Base-by-base conservation (phyloP, 1,140 invertebrate species). In the Drosophila auraria region DNA sequence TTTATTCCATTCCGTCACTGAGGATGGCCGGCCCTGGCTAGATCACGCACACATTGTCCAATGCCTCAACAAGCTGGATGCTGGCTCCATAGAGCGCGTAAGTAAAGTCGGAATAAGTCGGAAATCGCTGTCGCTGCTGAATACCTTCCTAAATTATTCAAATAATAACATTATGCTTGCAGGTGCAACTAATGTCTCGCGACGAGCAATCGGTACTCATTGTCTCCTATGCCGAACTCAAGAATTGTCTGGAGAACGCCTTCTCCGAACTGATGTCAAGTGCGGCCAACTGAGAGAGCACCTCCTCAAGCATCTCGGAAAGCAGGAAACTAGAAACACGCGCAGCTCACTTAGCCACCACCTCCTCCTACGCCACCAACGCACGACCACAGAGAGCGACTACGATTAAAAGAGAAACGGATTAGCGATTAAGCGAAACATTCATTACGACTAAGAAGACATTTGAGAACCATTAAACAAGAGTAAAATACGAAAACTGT, bases 141-240 rank as follows among this genome's bases (percentile, higher is more conserved):
- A 40, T 36, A 23, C 14, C 17, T n/a, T 4, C 12, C 1, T 20
- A 20, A 30, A 6, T 1, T 58, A 45, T 33, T 3, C 3, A 20
- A 30, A 17, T n/a, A 15, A 33, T 20, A 53, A 40, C 4, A 2
- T 3, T 14, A 8, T 40, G 5, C 5, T 30, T n/a, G 7, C 42
- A 99, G 96, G 97, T 99, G 87, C 97, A 98, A 93, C 94, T 99
- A 69, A 98, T 98, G 95, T 99, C 98, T 1, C 95, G 98, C 59
- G 98, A 99, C 93, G 98, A 98, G 93, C 97, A 98, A 93, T 99
- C 98, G 93, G 96, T 99, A 59, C 94, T 99, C 64, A 97, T 99
- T 65, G 98, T 99, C 59, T 97, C 97, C 72, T 99, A 98, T 93
- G 96, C 97, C 33, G 98, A 99, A 94, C 94, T 99, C 76, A 98